Base-by-base conservation (phyloP, 2,888 invertebrate genomes). In the Schrankia costaestrigalis region DNA sequence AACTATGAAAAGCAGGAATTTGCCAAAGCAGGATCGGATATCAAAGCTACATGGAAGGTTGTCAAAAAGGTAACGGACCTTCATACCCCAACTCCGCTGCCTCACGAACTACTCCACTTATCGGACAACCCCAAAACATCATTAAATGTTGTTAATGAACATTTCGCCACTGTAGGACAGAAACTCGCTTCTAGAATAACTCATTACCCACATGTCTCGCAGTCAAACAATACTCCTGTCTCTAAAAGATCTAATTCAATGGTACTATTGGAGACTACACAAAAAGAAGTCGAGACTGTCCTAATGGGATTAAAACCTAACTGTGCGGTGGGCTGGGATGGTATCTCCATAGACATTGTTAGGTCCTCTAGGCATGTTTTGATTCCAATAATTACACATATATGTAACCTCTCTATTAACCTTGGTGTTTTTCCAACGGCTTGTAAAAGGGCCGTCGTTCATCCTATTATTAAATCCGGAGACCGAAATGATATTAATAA, bases 401-500 rank as follows among this genome's bases (percentile, higher is more conserved):
- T 10, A 11, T 23, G 8, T 23, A 7, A 3, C 9, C 3, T 5
- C 5, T 23, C 4, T 7, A 11, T 23, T 2, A 10, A 10, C 3
- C 3, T 5, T 3, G 23, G 23, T 10, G 8, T 10, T 3, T 23
- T 23, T 7, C 23, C 23, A 4, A 10, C 2, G 3, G 23, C 23
- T 3, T 11, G 9, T 5, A 23, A 23, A 11, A 5, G 11, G 8
- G 23, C 23, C 3, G 3, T 11, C 8, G 11, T 23, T 9, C 3
- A 9, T 10, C 23, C 23, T 4, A 23, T 23, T 7, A 3, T 11
- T 23, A 23, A 23, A 23, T 3, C 3, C 3, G 23, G 23, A 3
- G 23, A 9, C 23, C 9, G 77, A 23, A 8, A 11, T 7, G 3
- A 11, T 23, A 7, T 23, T 11, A 23, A 10, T 8, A 23, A 10